Evolutionary conservation across 2,888 invertebrate genomes (phyloP).

Genomic region (Ichneumoninae sp.): DNA sequence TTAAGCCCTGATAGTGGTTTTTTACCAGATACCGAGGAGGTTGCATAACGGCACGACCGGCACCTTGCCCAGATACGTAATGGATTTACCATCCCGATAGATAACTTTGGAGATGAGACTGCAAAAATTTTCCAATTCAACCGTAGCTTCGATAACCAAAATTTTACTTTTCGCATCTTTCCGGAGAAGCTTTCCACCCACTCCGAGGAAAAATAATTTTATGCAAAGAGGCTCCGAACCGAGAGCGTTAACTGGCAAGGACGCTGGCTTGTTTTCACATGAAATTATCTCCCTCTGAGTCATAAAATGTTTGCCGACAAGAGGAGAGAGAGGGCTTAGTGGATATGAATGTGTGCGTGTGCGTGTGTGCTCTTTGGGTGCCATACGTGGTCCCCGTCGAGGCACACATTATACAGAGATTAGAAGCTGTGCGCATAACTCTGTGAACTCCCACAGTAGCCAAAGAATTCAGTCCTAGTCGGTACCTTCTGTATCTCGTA

Average conservation of each 20-base stretch:
- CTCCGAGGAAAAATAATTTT: background rate
- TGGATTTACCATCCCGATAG: too few species aligned
- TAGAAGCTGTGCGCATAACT: constrained; percentile 51
- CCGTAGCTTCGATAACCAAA: background rate
- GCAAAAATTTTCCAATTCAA: background rate
- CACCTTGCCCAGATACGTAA: too few species aligned
- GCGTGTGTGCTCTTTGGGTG: constrained; percentile 2
- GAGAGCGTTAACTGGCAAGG: constrained; percentile 26
- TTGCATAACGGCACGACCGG: too few species aligned
- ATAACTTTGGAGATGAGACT: background rate
- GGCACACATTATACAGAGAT: constrained; percentile 60
- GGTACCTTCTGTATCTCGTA: background rate
- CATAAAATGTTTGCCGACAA: constrained; percentile 69
- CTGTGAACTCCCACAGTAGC: constrained; percentile 37
- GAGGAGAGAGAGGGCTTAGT: constrained; percentile 67
- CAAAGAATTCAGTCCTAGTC: constrained; percentile 6
- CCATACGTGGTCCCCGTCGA: constrained; percentile 43
- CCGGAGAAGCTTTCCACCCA: background rate
- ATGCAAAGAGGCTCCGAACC: background rate
- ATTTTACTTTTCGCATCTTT: background rate
- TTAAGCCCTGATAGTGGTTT: too few species aligned
- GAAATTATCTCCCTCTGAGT: constrained; percentile 68
- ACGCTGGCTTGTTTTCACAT: constrained; percentile 61
- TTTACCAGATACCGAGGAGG: too few species aligned
- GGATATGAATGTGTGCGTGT: constrained; percentile 68